phyloP scores from a whole-genome alignment of 2,888 invertebrate genomes.

The Neocrepidodera transversa region DNA sequence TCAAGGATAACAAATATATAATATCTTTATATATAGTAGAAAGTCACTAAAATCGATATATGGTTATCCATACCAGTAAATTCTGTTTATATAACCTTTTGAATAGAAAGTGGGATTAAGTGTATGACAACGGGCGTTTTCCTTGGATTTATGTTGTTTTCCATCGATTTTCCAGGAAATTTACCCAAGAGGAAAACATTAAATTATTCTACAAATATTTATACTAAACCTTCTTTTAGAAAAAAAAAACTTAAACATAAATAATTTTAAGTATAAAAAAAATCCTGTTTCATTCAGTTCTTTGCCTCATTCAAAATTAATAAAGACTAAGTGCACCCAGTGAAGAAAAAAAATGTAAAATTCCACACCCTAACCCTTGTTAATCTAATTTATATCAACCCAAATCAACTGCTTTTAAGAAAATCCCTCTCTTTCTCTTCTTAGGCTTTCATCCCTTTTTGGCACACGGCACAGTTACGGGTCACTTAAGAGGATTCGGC shows the following conservation, averaged over 20 bases:
- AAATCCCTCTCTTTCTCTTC: slow-evolving; percentile 13
- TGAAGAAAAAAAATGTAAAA: slow-evolving; percentile 21
- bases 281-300: too few relatives aligned
- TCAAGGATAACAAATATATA: too few relatives aligned
- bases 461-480: background rate
- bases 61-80: too few relatives aligned
- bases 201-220: too few relatives aligned
- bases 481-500: slow-evolving; percentile 2
- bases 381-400: slow-evolving; percentile 34
- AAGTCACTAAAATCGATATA: too few relatives aligned
- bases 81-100: slow-evolving; percentile 15
- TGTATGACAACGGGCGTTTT: slow-evolving; percentile 12
- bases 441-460: slow-evolving; percentile 4
- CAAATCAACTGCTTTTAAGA: slow-evolving; percentile 36
- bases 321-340: slow-evolving; percentile 21
- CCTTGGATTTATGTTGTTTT: slow-evolving; percentile 4
- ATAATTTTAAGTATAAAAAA: too few relatives aligned
- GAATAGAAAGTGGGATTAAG: slow-evolving; percentile 18
- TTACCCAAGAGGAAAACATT: too few relatives aligned
- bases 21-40: too few relatives aligned
- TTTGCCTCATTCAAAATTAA: slow-evolving; percentile 17
- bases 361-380: slow-evolving; percentile 24
- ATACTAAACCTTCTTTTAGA: too few relatives aligned
- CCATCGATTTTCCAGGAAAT: background rate
- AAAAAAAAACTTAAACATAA: too few relatives aligned